Evolutionary conservation across 2,888 invertebrate species (phyloP).

Genomic region (Tachina grossa): DNA sequence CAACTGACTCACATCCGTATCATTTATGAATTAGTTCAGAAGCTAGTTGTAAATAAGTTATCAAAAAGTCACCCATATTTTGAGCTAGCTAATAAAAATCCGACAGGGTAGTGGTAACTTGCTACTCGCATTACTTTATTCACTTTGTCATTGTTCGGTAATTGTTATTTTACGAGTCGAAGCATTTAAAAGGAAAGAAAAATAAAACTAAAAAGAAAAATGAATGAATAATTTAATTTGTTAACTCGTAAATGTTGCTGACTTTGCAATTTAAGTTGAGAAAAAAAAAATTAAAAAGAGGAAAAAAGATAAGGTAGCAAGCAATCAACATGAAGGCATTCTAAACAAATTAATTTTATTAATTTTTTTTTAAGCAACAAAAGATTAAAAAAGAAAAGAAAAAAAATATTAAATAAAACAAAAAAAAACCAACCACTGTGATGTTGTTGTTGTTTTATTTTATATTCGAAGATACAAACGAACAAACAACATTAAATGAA

Average conservation of each 20-base stretch:
- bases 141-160: conserved; percentile 51
- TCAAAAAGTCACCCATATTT: no score
- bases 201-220: conserved; percentile 9
- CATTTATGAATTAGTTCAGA: no score
- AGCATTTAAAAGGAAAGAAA: conserved; percentile 35
- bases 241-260: conserved; percentile 58
- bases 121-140: conserved; percentile 35
- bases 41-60: no score
- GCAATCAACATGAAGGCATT: conserved; percentile 48
- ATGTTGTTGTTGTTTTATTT: conserved; percentile 18
- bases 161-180: conserved; percentile 65
- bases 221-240: conserved; percentile 55
- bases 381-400: conserved; percentile 7
- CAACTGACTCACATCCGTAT: no score
- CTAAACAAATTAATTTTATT: conserved; percentile 63
- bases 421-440: conserved; percentile 58
- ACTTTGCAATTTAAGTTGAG: conserved; percentile 39
- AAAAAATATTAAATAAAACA: conserved; percentile 28
- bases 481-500: conserved; percentile 27
- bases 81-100: no score
- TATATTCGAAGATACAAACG: neutral
- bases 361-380: conserved; percentile 62
- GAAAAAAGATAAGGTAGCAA: conserved; percentile 30
- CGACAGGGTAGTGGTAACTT: neutral
- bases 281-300: neutral